Base-by-base conservation (phyloP, 92 coral and sea anemone genomes). In the Phymanthus crucifer region DNA sequence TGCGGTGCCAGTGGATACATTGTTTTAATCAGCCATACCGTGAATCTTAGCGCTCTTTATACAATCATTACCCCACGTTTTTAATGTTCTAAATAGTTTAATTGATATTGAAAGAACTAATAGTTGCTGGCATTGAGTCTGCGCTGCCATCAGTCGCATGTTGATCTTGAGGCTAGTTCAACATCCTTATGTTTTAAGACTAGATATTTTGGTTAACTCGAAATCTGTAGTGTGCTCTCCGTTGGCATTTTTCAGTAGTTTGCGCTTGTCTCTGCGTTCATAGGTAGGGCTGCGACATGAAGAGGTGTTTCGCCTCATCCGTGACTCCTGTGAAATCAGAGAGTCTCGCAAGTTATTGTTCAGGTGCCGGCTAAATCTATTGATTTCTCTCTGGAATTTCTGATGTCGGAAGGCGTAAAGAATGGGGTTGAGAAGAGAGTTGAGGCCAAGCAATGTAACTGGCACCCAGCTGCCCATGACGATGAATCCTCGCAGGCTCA, bases 381-480 rank as follows among this genome's bases (percentile, higher is more conserved):
- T 52, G 50, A 85, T 27, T 76, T 88, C 92, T 23, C 78, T 79
- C 69, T 88, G 79, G 68, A 88, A 88, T 48, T 81, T 78, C 43
- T 77, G 73, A 58, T 88, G 92, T 66, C 89, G 77, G 65, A 84
- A 88, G 16, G 92, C 89, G 77, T 88, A 88, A 1, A 88, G 86
- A 27, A 88, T 80, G 32, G 92, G 92, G 54, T 88, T 88, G 29
- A 81, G 77, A 50, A 88, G 77, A 19, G 92, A 88, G 75, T 78
- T 88, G 31, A 88, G 34, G 35, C 72, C 87, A 23, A 88, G 84
- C 7, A 82, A 78, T 24, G 92, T 88, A 50, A 85, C 92, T 7
- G 92, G 92, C 32, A 88, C 73, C 92, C 92, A 88, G 50, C 89
- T 83, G 5, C 92, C 92, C 21, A 77, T 71, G 17, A 88, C 66